Evolutionary conservation across 2,113 vertebrate genomes (phyloP), one percentile per base, ranked within the genome.

Genomic region (Alces alces): DNA sequence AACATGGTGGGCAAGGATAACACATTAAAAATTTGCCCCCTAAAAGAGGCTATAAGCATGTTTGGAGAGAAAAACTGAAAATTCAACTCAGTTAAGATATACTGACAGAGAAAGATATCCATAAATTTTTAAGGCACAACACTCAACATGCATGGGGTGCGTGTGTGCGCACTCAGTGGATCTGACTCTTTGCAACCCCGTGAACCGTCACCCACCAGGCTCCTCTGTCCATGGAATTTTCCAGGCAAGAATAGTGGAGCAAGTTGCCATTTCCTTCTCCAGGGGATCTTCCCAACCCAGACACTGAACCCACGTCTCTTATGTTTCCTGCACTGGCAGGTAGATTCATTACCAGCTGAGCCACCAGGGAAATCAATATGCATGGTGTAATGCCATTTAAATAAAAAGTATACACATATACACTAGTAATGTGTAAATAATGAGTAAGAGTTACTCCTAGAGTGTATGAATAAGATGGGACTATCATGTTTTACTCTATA

Each of bases 111-210:
- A 87, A 95, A 96, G 55, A 70, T 52, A 30, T 19, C 33, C 60
- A 57, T 55, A 84, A 90, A 90, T 47, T 91, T 45, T 36, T 36
- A 97, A 97, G 45, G 27, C 27, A 60, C 43, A 93, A 93, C 92
- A 57, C 19, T 89, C 28, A 82, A 58, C 70, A 80, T 21, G 45
- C 28, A 91, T 58, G 7, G 21, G 36, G 86, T 21, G 27, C 36
- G 16, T 39, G 36, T 39, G 11, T 23, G 66, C 1, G 11, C 64
- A 66, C 4, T 70, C 66, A 70, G 19, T 39, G 10, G 39, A n/a
- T 73, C 66, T 73, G n/a, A 73, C 66, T 39, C 66, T 70, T 23
- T 12, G n/a, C n/a, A 36, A 73, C 66, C n/a, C n/a, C 10, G 6
- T 66, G 33, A 39, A 39, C n/a, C 23, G n/a, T 39, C n/a, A 28